These are phyloP conservation scores for Hymenochirus boettgeri DNA, from an alignment of 2,113 vertebrate genomes.

Conservation along the genomic window DNA sequence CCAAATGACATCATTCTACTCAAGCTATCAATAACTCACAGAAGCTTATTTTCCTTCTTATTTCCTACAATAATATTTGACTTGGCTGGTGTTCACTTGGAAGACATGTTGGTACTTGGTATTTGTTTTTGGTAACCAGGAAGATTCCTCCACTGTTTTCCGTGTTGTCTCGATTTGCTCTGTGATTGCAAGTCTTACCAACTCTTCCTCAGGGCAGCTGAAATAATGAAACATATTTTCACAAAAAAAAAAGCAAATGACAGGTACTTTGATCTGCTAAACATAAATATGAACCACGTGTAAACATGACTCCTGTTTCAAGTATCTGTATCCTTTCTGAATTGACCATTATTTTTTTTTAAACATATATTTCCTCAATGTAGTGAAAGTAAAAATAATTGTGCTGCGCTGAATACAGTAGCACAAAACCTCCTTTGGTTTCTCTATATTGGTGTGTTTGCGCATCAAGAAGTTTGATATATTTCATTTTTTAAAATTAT, in stretches of 20 bases:
- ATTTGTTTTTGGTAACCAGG: slow-evolving; percentile 82
- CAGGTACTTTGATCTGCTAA: background rate
- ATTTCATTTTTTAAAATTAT: too few relatives aligned
- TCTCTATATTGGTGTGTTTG: too few relatives aligned
- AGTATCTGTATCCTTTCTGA: too few relatives aligned
- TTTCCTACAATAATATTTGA: slow-evolving; percentile 79
- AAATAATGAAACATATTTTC: background rate
- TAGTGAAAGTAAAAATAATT: too few relatives aligned
- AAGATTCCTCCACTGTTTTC: slow-evolving; percentile 73
- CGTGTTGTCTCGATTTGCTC: slow-evolving; percentile 68
- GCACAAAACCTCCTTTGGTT: too few relatives aligned
- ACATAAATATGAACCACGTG: background rate
- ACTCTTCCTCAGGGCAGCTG: background rate
- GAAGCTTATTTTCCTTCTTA: slow-evolving; percentile 82
- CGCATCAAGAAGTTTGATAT: too few relatives aligned
- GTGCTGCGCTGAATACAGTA: too few relatives aligned
- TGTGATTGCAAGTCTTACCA: background rate
- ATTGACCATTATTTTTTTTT: too few relatives aligned
- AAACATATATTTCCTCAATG: too few relatives aligned
- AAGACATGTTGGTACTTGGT: slow-evolving; percentile 55
- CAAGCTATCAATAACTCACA: slow-evolving; percentile 77
- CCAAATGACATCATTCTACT: slow-evolving; percentile 70
- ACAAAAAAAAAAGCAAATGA: background rate
- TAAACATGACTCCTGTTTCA: background rate
- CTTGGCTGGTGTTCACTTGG: slow-evolving; percentile 67